Base-by-base conservation (phyloP, 2,113 vertebrate genomes). In the Ursus arctos region DNA sequence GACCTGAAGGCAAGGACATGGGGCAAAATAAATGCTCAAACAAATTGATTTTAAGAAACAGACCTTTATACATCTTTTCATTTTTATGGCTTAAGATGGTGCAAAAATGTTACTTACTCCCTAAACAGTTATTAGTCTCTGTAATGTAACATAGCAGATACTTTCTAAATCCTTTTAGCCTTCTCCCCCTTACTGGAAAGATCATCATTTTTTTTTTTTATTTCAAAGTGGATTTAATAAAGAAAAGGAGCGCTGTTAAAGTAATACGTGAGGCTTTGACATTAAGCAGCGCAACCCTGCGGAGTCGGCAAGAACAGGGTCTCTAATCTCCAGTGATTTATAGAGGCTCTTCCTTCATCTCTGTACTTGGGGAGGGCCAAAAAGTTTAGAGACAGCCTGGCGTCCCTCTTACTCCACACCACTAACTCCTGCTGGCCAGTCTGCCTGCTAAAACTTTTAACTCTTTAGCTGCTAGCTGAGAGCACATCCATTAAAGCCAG, bases 281-380 rank as follows among this genome's bases (percentile, higher is more conserved):
- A 99, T 99, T 99, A 99, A 99, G 99, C 99, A 99, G 99, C 93
- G 99, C 99, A 99, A 99, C 99, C 99, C 99, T 99, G 98, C 98
- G 97, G 98, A 99, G 99, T 99, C 98, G 98, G 99, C 99, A 99
- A 99, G 99, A 99, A 99, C 99, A 99, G 99, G 99, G 99, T 99
- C 99, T 99, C 99, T 99, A 99, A 99, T 99, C 99, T 99, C 99
- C 99, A 97, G 99, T 99, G 99, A 99, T 99, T 99, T 99, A 99
- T 99, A 99, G 99, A 99, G 98, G 99, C 98, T 99, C 99, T 99
- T 99, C 99, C 99, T 99, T 99, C 99, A 99, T 99, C 99, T 99
- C 99, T 98, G 99, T 98, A 98, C 99, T 99, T 97, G 99, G 99
- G 99, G 99, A 99, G 99, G 99, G 99, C 99, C 99, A 99, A 99